phyloP scores from a whole-genome alignment of 37 sponge, comb jelly and placozoan genomes.

The Chondrosia reniformis region DNA sequence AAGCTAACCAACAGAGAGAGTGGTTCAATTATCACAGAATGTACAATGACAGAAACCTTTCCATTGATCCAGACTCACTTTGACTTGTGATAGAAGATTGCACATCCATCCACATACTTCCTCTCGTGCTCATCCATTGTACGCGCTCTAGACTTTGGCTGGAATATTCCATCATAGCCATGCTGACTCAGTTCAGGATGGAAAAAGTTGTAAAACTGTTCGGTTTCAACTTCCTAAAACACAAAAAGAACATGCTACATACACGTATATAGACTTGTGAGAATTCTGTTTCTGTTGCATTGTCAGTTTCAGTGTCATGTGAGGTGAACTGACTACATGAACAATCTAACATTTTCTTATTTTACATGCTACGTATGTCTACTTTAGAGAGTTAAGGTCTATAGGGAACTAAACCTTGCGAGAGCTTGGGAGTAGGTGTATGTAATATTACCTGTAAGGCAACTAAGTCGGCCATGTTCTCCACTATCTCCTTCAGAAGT shows the following conservation, averaged over 20 bases:
- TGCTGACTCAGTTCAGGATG: slow-evolving; percentile 63
- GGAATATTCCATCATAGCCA: slow-evolving; percentile 93
- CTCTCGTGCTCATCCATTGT: slow-evolving; percentile 90
- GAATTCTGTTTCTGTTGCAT: too few species aligned
- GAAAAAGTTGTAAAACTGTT: slow-evolving; percentile 90
- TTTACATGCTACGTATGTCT: too few species aligned
- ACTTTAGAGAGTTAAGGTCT: too few species aligned
- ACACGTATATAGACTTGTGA: too few species aligned
- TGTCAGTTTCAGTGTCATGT: too few species aligned
- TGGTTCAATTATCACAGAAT: background rate
- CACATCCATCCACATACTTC: slow-evolving; percentile 94
- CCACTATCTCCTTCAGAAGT: slow-evolving; percentile 80
- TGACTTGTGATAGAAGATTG: slow-evolving; percentile 86
- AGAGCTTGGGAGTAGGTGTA: too few species aligned
- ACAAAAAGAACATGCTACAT: background rate
- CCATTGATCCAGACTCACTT: slow-evolving; percentile 59
- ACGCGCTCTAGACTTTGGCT: slow-evolving; percentile 88
- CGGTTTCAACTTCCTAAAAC: slow-evolving; percentile 92
- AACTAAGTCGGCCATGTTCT: slow-evolving; percentile 81
- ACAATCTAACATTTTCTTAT: too few species aligned
- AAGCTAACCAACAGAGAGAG: background rate
- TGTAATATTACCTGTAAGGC: slow-evolving; percentile 79
- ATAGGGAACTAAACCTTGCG: too few species aligned
- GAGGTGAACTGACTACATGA: too few species aligned
- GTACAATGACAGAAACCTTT: background rate